Base-by-base conservation (phyloP, 2,113 vertebrate genomes). In the Marmota flaviventris region DNA sequence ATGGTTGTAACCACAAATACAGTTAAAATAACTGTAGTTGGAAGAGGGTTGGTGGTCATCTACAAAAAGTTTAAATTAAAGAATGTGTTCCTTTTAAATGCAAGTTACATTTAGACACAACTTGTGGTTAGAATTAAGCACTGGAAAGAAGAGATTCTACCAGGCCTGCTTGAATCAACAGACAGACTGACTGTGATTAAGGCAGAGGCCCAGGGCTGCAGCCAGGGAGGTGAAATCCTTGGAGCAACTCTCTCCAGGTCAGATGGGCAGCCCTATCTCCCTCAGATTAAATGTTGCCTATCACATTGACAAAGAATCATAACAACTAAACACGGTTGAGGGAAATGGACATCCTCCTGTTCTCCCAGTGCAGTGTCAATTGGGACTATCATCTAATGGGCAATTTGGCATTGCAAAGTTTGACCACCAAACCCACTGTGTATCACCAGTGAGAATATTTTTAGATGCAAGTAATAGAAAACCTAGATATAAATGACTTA, bases 41-140 rank as follows among this genome's bases (percentile, higher is more conserved):
- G 65, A 94, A 94, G 79, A 82, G 91, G 58, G 82, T 48, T 65
- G 78, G 86, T 73, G 61, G 58, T 13, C 51, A 58, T 13, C 51
- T 51, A 63, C 8, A 9, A 27, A 63, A 63, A 63, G 61, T 63
- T 94, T 93, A 85, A 94, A 81, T 79, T 89, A 93, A 92, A 97
- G 61, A 82, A 67, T 25, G 53, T 11, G 34, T 70, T 48, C 37
- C 65, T 39, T 88, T 89, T 89, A 81, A 92, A 70, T 34, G 84
- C 29, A 93, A 84, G 73, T 90, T 83, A 73, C 39, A 88, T 85
- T 85, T 77, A 70, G 81, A 77, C 39, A 85, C 42, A 77, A 22
- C 8, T n/a, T 76, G 67, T 82, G 51, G 37, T 81, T 91, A 17
- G 48, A 94, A 72, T 92, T 92, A 85, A 85, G 45, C 34, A 42